These are phyloP conservation scores for Drymodes brunneopygia DNA, from an alignment of 2,113 vertebrate species.

Conservation along the genomic window DNA sequence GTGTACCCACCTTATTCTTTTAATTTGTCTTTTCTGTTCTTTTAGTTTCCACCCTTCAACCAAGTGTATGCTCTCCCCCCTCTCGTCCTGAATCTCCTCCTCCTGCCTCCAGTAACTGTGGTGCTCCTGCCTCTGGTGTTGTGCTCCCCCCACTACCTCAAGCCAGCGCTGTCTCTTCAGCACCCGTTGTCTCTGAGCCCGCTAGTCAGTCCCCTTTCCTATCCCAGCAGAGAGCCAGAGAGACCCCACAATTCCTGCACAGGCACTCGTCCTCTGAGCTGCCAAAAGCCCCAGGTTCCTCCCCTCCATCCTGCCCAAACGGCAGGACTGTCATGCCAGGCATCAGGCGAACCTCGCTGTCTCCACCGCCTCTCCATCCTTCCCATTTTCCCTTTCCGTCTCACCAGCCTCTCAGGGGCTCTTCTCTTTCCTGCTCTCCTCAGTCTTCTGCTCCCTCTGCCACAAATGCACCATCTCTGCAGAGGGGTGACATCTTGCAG, in stretches of 20 bases:
- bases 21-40: slow-evolving; percentile 58
- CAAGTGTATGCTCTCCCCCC: slow-evolving; percentile 77
- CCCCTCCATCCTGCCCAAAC: slow-evolving; percentile 77
- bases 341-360: slow-evolving; percentile 80
- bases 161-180: slow-evolving; percentile 71
- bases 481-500: slow-evolving; percentile 72
- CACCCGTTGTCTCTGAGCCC: slow-evolving; percentile 31
- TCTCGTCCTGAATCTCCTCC: slow-evolving; percentile 77
- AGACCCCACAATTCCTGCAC: slow-evolving; percentile 68
- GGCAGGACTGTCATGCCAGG: slow-evolving; percentile 65
- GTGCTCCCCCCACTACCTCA: slow-evolving; percentile 71
- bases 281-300: slow-evolving; percentile 73
- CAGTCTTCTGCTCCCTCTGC: slow-evolving; percentile 66
- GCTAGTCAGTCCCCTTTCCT: background rate
- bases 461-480: slow-evolving; percentile 59
- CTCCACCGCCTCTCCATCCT: slow-evolving; percentile 73
- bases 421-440: slow-evolving; percentile 75
- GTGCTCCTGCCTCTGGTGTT: slow-evolving; percentile 64
- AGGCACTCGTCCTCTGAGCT: slow-evolving; percentile 80
- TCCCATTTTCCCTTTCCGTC: slow-evolving; percentile 64
- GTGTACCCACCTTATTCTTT: slow-evolving; percentile 8
- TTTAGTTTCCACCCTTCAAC: slow-evolving; percentile 71
- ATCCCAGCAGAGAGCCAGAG: background rate
- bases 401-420: slow-evolving; percentile 46
- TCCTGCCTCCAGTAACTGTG: slow-evolving; percentile 75